Evolutionary conservation across 2,797 vertebrate genomes (phyloP), one percentile per base, ranked within the genome.

Genomic region (Setipinna tenuifilis): DNA sequence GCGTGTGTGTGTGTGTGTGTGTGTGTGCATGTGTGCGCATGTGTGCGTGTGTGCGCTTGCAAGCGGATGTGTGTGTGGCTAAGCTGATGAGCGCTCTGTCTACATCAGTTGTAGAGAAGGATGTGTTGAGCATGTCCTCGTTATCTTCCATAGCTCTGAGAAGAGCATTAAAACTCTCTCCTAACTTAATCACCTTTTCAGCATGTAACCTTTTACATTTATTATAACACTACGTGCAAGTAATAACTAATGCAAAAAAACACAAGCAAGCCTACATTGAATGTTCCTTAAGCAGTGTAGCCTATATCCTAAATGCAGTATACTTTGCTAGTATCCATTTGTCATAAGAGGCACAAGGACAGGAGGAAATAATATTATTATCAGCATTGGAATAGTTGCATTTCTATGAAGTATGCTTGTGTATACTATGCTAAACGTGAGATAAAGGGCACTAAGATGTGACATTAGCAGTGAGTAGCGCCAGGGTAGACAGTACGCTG

Each of bases 71-170:
- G 21, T 23, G 28, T 57, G 62, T 35, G 23, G 19, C 19, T 82
- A 82, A 7, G 35, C 86, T 25, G 28, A 46, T 54, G 71, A 71
- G 83, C 86, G 86, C 14, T 78, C 87, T 81, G 57, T 88, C 85
- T 50, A 84, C 89, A 62, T 68, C 83, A 86, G 87, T 88, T 88
- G 88, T 86, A 81, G 65, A 86, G 82, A 35, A 17, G 90, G 93
- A 92, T 93, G 90, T 95, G 95, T 93, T 95, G 95, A 95, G 86
- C 95, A 90, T 87, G 90, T 95, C 94, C 93, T 83, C 71, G 87
- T 87, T 82, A 80, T 85, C 17, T 16, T 83, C 82, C 71, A 87
- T 85, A 87, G 91, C 90, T 90, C 84, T 84, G 84, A 83, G 83
- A 87, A 88, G 86, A 92, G 89, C 88, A 21, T 90, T 87, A 83